Conservation (phyloP, 2,797 vertebrate genomes). For the Crax fasciolata region DNA sequence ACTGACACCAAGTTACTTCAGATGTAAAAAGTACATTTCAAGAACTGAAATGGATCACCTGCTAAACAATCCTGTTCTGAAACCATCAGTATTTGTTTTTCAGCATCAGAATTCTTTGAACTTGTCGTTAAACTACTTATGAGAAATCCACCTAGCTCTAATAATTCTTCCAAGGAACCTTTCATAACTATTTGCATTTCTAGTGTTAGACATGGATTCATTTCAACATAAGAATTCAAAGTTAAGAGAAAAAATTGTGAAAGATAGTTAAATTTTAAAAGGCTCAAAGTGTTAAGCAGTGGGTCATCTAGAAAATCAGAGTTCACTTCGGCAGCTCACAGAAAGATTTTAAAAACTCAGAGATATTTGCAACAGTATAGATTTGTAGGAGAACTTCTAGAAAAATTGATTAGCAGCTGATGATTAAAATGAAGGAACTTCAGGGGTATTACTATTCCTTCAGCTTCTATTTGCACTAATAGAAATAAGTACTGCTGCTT, state of each 20-base stretch:
- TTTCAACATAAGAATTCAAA: background rate
- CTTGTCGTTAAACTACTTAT: background rate
- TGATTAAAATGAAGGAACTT: background rate
- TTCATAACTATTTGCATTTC: background rate
- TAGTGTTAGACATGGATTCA: background rate
- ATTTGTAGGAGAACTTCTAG: background rate
- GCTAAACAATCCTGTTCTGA: background rate
- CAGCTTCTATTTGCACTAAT: accelerated
- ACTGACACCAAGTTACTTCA: background rate
- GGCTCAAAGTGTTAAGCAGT: background rate
- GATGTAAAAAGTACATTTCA: background rate
- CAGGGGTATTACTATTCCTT: background rate
- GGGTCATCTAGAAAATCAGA: background rate
- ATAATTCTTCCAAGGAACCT: background rate
- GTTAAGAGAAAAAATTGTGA: background rate
- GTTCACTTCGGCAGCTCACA: background rate
- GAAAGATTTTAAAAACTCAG: background rate
- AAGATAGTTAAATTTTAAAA: background rate
- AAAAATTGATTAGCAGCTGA: background rate
- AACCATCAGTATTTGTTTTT: background rate
- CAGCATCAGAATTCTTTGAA: background rate
- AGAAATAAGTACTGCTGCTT: background rate
- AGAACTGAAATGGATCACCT: background rate
- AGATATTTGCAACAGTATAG: background rate
- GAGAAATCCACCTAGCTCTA: background rate